Percentiles rank a stretch among this genome's conserved stretches.
Evolutionary conservation across 1,140 invertebrate species (phyloP).

Genomic region (Neuroterus valhalla): DNA sequence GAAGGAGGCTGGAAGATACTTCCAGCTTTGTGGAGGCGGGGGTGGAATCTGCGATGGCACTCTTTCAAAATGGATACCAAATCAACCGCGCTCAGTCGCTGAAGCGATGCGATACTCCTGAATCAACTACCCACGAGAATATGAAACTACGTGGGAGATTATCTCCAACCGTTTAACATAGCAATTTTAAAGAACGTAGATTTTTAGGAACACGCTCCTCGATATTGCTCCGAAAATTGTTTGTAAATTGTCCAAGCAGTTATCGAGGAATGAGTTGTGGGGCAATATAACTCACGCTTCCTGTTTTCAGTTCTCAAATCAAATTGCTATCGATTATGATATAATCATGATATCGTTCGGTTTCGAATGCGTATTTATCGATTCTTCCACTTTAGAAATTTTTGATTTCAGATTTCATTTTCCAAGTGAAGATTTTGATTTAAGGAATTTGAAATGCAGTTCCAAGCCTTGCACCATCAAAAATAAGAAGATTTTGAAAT

Average conservation of each 20-base stretch:
- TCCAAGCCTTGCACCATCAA: too few relatives aligned
- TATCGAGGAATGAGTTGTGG: constrained; percentile 1
- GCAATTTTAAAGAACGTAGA: constrained; percentile 44
- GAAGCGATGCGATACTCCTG: neutral
- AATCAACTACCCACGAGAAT: constrained; percentile 18
- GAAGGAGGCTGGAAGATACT: neutral
- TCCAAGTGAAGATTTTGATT: too few relatives aligned
- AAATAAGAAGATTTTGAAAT: too few relatives aligned
- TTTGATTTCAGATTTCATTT: too few relatives aligned
- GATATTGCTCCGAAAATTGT: constrained; percentile 41
- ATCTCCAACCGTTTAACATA: constrained; percentile 53
- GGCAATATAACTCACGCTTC: neutral
- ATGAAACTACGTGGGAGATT: constrained; percentile 48
- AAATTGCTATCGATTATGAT: neutral
- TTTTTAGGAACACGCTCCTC: constrained; percentile 34
- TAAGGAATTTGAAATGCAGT: too few relatives aligned
- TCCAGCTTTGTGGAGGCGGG: neutral
- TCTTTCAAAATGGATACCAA: constrained; percentile 39
- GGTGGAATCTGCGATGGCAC: constrained; percentile 14
- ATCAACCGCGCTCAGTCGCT: constrained; percentile 27
- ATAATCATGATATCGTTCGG: too few relatives aligned
- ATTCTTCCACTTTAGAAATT: too few relatives aligned
- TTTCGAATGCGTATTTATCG: too few relatives aligned
- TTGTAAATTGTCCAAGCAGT: constrained; percentile 10
- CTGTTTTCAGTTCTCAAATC: neutral